Evolutionary conservation across 2,888 invertebrate genomes (phyloP).

Genomic region (Cheilosia scutellata): DNA sequence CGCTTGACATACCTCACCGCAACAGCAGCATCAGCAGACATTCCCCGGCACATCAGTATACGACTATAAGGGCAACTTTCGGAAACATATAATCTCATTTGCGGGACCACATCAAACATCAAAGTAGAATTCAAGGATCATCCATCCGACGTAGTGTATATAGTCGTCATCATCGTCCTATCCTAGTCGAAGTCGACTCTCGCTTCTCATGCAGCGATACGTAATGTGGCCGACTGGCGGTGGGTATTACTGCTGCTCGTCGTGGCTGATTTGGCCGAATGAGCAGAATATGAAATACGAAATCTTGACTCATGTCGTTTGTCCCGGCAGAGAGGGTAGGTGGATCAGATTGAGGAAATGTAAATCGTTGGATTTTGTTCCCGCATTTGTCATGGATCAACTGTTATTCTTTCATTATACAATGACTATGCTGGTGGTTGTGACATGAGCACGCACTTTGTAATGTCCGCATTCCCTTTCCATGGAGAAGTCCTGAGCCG

Average conservation of each 20-base stretch:
- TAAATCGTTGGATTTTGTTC: slow-evolving; percentile 51
- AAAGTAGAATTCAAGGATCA: slow-evolving; percentile 76
- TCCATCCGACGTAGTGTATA: slow-evolving; percentile 51
- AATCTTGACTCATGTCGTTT: slow-evolving; percentile 60
- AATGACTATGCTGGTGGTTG: slow-evolving; percentile 17
- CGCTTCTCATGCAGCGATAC: slow-evolving; percentile 33
- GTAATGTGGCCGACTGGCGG: slow-evolving; percentile 46
- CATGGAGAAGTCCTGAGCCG: background rate
- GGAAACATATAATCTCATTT: slow-evolving; percentile 76
- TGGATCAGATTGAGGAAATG: slow-evolving; percentile 35
- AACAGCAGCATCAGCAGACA: slow-evolving; percentile 60
- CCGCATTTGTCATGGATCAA: slow-evolving; percentile 61
- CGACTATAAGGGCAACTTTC: slow-evolving; percentile 66
- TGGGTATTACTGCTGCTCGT: slow-evolving; percentile 26
- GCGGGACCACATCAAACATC: slow-evolving; percentile 75
- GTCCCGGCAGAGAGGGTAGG: slow-evolving; percentile 1
- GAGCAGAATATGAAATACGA: slow-evolving; percentile 70
- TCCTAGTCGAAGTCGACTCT: slow-evolving; percentile 13
- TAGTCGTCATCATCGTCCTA: slow-evolving; percentile 15
- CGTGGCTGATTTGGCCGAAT: slow-evolving; percentile 58
- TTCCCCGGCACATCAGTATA: slow-evolving; percentile 52
- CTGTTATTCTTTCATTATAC: slow-evolving; percentile 46
- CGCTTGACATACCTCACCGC: slow-evolving; percentile 73
- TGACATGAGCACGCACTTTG: slow-evolving; percentile 16
- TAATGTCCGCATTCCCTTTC: background rate